Evolutionary conservation across 2,113 vertebrate species (phyloP), one percentile per base, ranked within the genome.

Genomic region (Bombycilla garrulus): DNA sequence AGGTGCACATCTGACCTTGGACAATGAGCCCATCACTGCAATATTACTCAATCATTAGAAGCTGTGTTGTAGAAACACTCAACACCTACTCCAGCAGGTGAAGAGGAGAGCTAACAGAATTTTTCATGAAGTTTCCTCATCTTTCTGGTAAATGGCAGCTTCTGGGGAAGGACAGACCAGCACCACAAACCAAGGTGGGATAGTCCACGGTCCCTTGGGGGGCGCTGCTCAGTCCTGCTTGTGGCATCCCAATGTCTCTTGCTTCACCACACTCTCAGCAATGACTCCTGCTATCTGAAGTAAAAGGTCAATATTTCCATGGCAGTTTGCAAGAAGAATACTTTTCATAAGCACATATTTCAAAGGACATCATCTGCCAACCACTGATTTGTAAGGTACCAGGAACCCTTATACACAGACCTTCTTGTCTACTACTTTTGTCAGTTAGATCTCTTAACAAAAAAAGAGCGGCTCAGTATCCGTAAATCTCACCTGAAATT

Each of bases 121-220:
- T 48, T 15, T 25, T 57, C 57, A 89, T 48, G 20, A 33, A 40
- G 31, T 13, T 61, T 65, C 19, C 42, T 57, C 36, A 36, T 10
- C 10, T 17, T 19, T 85, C 44, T 60, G 62, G 36, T 1, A 1
- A 79, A 25, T 35, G 11, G 53, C 44, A 47, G 13, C 28, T 88
- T 56, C 31, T 82, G 45, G 35, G 24, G 53, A 85, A 69, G 45
- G 14, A 48, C 29, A 40, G 33, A 53, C 6, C 35, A 58, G 26
- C 29, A 10, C 19, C 42, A 20, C 11, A 25, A 72, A n/a, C 0
- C 3, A 40, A 65, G 29, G 17, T 5, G 64, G 69, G 26, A 42
- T 53, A 7, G 12, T 45, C 31, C 28, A 15, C 0, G 2, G 10
- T 28, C n/a, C 58, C 28, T 45, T 2, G 13, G 15, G 44, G 33